Conservation (phyloP, 1,140 invertebrate genomes). For the honey bee (Apis mellifera) region Amel_HAv3.1 CM009931.2:8818001-8818500, state of each 20-base stretch:
- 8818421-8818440: no score
- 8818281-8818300: neutral
- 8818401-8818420: no score
- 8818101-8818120: constrained; percentile 38
- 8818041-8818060: constrained; percentile 57
- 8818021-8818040: constrained; percentile 58
- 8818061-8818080: constrained; percentile 42
- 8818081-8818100: constrained; percentile 34
- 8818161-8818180: constrained; percentile 8
- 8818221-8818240: constrained; percentile 27
- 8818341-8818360: neutral
- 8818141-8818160: neutral
- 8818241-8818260: constrained; percentile 13
- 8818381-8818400: neutral
- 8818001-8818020: constrained; percentile 46
- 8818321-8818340: no score
- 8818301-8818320: neutral
- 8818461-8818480: no score
- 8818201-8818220: constrained; percentile 37
- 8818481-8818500: no score
- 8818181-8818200: neutral
- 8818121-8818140: constrained; percentile 59
- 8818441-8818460: no score
- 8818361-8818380: neutral
- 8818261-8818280: neutral